Base-by-base conservation (phyloP, 1,140 invertebrate genomes). In the Tetragnatha versicolor region DNA sequence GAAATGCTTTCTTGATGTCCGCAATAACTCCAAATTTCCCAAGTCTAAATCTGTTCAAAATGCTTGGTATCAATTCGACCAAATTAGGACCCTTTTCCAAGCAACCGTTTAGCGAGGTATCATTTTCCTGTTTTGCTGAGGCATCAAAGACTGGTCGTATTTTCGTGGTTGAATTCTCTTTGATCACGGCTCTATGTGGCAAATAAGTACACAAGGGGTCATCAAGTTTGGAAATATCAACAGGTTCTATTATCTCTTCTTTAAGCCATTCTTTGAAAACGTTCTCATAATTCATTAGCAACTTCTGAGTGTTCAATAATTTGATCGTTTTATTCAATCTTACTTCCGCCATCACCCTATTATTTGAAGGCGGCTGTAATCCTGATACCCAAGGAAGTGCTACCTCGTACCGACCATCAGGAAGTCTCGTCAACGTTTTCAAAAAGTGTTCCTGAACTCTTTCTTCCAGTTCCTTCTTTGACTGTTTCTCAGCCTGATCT, bases 1-100 rank as follows among this genome's bases (percentile, higher is more conserved):
- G 27, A 35, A 53, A 69, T 3, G 66, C 25, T 31, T 33, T 69
- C 14, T 69, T 29, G 53, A 69, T 69, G 35, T 69, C 66, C 4
- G 33, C 45, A 20, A 10, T 51, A 2, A 69, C 22, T 7, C 29
- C 45, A 51, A 51, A 27, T 27, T 69, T 51, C 35, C 29, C 12
- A 7, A 49, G 7, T 20, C 66, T 9, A 69, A 69, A 69, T 47
- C n/a, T 31, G 17, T 35, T 58, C 29, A 87, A 49, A 31, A 87
- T 75, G 2, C 81, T 25, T 6, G 85, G 84, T 45, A 79, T 45
- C 12, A 45, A 14, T n/a, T 45, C 31, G 5, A 65, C 65, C 3
- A 77, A 39, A 51, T 80, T 80, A 12, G 58, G 45, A 20, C 72
- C 70, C 25, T 22, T 78, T 68, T 77, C 27, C 9, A 80, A 49